These are phyloP conservation scores for Zaprionus inermis DNA, from an alignment of 1,140 invertebrate species.

Conservation along the genomic window DNA sequence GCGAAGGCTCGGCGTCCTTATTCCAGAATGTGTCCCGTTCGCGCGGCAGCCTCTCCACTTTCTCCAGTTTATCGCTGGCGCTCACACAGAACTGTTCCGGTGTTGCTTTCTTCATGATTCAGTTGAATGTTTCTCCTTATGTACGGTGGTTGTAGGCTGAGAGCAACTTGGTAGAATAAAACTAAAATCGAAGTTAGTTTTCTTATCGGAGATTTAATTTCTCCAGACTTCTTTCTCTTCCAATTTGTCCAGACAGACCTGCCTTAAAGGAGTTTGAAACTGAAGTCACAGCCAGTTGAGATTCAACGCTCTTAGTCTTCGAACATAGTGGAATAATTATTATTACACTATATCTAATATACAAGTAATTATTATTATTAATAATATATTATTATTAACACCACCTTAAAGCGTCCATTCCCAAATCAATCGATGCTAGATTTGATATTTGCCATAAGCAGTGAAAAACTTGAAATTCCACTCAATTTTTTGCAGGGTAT, in stretches of 20 bases:
- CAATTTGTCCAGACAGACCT: too few relatives aligned
- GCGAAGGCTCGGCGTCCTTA: not conserved
- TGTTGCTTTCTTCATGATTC: not conserved
- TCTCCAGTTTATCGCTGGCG: not conserved
- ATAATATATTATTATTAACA: too few relatives aligned
- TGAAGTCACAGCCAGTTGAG: too few relatives aligned
- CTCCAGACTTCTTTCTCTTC: too few relatives aligned
- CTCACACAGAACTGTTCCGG: not conserved
- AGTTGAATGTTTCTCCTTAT: not conserved
- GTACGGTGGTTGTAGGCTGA: not conserved
- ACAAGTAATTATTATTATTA: too few relatives aligned
- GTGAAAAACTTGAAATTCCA: not conserved
- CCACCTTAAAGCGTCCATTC: not conserved
- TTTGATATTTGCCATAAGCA: not conserved
- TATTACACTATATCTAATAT: too few relatives aligned
- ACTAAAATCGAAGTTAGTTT: too few relatives aligned
- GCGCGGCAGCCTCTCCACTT: slow-evolving; percentile 23
- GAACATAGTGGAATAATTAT: too few relatives aligned
- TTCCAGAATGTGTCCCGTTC: slow-evolving; percentile 51
- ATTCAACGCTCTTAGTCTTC: too few relatives aligned
- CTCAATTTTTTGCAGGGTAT: slow-evolving; percentile 22
- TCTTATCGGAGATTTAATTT: too few relatives aligned
- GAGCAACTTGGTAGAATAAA: not conserved
- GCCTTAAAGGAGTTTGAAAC: too few relatives aligned
- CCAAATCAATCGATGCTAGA: not conserved